Conservation (phyloP, 2,888 invertebrate species). For the Habroteleia sp. region DNA sequence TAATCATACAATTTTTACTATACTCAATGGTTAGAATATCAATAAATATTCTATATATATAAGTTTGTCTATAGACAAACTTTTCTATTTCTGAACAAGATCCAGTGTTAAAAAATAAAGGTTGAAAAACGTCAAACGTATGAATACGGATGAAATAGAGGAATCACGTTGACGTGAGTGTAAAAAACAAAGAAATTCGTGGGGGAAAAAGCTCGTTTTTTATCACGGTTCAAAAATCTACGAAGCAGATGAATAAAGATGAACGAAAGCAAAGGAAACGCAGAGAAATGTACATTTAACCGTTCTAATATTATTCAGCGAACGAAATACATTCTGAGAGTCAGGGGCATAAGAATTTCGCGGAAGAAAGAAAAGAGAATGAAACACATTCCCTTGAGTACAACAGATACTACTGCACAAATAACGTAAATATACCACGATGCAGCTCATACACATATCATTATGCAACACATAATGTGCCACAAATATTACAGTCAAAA, state of each 20-base stretch:
- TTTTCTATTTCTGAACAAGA: no score
- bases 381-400: constrained; percentile 19
- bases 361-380: constrained; percentile 25
- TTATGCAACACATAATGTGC: constrained; percentile 7
- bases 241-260: constrained; percentile 7
- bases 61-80: no score
- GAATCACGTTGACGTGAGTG: neutral
- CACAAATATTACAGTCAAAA: constrained; percentile 9
- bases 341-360: constrained; percentile 37
- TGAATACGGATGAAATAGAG: no score
- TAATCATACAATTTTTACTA: no score
- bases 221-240: constrained; percentile 20
- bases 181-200: neutral
- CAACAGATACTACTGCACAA: constrained; percentile 23
- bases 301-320: constrained; percentile 70
- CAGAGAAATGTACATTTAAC: constrained; percentile 42
- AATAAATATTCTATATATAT: no score
- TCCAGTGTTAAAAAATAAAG: no score
- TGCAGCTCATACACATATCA: neutral
- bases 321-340: constrained; percentile 42
- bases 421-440: constrained; percentile 17
- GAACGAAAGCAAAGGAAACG: constrained; percentile 24
- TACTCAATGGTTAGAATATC: no score
- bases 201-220: constrained; percentile 28
- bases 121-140: no score